A percentile compares a stretch with the other conserved stretches of the same genome.
phyloP scores from a whole-genome alignment of 2,888 invertebrate species.

The Polymixis flavicincta region DNA sequence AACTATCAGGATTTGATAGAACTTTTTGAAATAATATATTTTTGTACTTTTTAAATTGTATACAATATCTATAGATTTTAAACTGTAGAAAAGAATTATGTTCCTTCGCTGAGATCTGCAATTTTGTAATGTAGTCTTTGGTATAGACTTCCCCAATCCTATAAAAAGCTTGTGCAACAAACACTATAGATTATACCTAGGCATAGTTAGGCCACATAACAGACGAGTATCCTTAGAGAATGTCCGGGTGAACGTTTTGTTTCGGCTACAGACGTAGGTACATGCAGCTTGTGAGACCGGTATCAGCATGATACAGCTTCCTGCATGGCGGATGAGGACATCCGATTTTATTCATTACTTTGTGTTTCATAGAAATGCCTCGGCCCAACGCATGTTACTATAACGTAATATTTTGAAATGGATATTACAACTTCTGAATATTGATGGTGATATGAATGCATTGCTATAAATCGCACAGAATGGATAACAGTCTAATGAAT shows the following conservation, averaged over 20 bases:
- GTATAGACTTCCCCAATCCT: slow-evolving; percentile 58
- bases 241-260: slow-evolving; percentile 58
- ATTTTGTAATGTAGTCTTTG: slow-evolving; percentile 55
- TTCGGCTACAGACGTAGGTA: slow-evolving; percentile 71
- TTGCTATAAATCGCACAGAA: slow-evolving; percentile 80
- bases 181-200: slow-evolving; percentile 55
- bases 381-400: slow-evolving; percentile 89
- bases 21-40: slow-evolving; percentile 22
- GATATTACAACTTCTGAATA: slow-evolving; percentile 68
- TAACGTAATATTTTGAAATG: slow-evolving; percentile 80
- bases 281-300: slow-evolving; percentile 83
- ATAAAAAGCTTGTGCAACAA: slow-evolving; percentile 66
- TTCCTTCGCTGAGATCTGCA: slow-evolving; percentile 51
- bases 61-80: slow-evolving; percentile 52
- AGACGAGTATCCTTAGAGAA: slow-evolving; percentile 65
- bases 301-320: slow-evolving; percentile 90
- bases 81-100: slow-evolving; percentile 55
- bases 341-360: slow-evolving; percentile 87
- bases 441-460: slow-evolving; percentile 77
- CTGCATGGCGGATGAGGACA: slow-evolving; percentile 89
- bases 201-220: slow-evolving; percentile 49
- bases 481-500: slow-evolving; percentile 73
- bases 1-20: slow-evolving; percentile 39
- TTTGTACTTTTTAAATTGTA: slow-evolving; percentile 31
- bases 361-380: slow-evolving; percentile 89